Conservation (phyloP, 2,888 invertebrate species). For the Mythimna loreyi region DNA sequence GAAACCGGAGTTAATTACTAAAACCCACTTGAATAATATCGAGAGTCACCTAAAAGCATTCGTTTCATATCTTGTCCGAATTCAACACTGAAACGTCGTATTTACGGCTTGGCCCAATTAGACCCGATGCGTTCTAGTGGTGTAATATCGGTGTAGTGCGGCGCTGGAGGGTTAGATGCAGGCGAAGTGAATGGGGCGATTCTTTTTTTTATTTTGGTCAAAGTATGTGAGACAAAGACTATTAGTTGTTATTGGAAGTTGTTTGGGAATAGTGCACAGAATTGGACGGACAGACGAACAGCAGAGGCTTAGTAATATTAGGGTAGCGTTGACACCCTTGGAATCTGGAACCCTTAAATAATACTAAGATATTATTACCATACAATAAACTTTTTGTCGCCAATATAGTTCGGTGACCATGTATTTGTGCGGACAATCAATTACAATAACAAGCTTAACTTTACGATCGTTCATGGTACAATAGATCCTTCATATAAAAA, state of each 20-base stretch:
- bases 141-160: conserved; percentile 42
- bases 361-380: no score
- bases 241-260: background rate
- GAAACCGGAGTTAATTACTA: background rate
- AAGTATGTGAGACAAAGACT: background rate
- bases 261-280: background rate
- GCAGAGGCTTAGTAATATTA: no score
- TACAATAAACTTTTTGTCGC: no score
- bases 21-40: conserved; percentile 3
- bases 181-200: conserved; percentile 7
- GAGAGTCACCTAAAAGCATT: conserved; percentile 2
- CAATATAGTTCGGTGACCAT: no score
- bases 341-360: no score
- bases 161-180: conserved; percentile 40
- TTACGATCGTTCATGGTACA: no score
- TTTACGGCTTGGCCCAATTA: conserved; percentile 58
- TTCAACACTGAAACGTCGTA: conserved; percentile 37
- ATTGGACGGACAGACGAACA: no score
- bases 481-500: no score
- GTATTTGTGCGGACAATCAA: no score
- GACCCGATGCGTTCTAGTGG: conserved; percentile 40
- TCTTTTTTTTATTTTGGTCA: background rate
- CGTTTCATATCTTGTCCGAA: conserved; percentile 14
- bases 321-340: no score
- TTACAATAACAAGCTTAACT: no score